These are phyloP conservation scores for Heliconius himera DNA, from an alignment of 1,140 invertebrate genomes.

Conservation along the genomic window DNA sequence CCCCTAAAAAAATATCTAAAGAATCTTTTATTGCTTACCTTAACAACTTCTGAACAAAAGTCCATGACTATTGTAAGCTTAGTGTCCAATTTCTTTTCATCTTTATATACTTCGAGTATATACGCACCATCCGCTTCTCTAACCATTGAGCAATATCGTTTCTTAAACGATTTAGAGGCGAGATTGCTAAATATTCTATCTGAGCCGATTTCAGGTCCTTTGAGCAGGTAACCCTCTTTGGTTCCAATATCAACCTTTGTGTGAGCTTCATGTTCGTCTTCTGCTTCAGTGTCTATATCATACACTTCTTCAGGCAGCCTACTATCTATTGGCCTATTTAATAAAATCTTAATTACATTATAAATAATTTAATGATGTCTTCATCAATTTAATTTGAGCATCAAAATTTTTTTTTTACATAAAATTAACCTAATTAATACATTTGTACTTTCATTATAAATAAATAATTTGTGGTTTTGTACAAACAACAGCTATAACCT, in stretches of 20 bases:
- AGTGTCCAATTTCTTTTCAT: slow-evolving; percentile 94
- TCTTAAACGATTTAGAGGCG: slow-evolving; percentile 94
- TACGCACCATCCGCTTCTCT: slow-evolving; percentile 95
- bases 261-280: slow-evolving; percentile 90
- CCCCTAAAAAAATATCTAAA: no score
- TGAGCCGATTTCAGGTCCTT: slow-evolving; percentile 92
- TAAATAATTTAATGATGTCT: no score
- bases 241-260: slow-evolving; percentile 87
- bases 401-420: no score
- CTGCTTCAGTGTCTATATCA: slow-evolving; percentile 92
- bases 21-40: slow-evolving; percentile 77
- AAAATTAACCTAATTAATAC: no score
- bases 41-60: slow-evolving; percentile 93
- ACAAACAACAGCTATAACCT: no score
- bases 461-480: not conserved
- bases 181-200: slow-evolving; percentile 93
- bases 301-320: slow-evolving; percentile 91
- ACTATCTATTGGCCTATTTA: slow-evolving; percentile 80
- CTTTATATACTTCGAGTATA: slow-evolving; percentile 95
- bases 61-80: slow-evolving; percentile 97
- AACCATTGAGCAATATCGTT: slow-evolving; percentile 93
- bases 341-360: not conserved
- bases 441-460: no score
- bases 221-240: slow-evolving; percentile 94
- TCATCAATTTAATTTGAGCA: no score